These are phyloP conservation scores for Eupithecia pulchellata DNA, from an alignment of 2,888 invertebrate species.

Conservation along the genomic window DNA sequence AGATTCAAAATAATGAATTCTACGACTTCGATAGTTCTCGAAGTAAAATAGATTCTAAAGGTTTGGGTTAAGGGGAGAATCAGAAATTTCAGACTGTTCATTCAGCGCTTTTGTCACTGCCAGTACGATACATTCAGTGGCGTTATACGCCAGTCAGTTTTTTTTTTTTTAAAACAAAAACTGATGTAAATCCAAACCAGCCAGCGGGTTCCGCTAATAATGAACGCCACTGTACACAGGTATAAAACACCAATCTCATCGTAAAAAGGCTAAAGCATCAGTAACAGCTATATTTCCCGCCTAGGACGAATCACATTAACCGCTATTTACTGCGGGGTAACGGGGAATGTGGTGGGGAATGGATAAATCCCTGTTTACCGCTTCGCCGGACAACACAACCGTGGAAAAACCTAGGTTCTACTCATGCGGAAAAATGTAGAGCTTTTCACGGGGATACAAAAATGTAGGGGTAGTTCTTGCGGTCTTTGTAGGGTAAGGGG, in stretches of 20 bases:
- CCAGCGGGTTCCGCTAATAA: too few relatives aligned
- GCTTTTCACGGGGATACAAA: conserved; percentile 17
- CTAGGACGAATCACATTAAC: conserved; percentile 54
- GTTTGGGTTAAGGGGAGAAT: too few relatives aligned
- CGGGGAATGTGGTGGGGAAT: conserved; percentile 40
- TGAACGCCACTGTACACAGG: too few relatives aligned
- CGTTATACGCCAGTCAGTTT: too few relatives aligned
- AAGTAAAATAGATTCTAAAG: too few relatives aligned
- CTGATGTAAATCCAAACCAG: too few relatives aligned
- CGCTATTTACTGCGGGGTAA: conserved; percentile 46
- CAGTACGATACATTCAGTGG: too few relatives aligned
- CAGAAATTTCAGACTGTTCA: not conserved
- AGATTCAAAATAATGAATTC: too few relatives aligned
- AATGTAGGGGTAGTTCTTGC: not conserved
- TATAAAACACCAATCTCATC: conserved; percentile 24
- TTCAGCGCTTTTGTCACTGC: not conserved
- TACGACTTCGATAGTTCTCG: too few relatives aligned
- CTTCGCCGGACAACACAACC: conserved; percentile 28
- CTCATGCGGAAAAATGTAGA: conserved; percentile 9
- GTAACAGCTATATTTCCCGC: conserved; percentile 41
- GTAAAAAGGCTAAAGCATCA: conserved; percentile 39
- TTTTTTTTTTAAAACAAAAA: too few relatives aligned
- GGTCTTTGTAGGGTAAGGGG: not conserved
- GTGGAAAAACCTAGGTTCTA: conserved; percentile 3
- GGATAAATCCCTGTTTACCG: conserved; percentile 48